These are phyloP conservation scores for Drosophila sordidula DNA, from an alignment of 2,888 invertebrate species.

Conservation along the genomic window DNA sequence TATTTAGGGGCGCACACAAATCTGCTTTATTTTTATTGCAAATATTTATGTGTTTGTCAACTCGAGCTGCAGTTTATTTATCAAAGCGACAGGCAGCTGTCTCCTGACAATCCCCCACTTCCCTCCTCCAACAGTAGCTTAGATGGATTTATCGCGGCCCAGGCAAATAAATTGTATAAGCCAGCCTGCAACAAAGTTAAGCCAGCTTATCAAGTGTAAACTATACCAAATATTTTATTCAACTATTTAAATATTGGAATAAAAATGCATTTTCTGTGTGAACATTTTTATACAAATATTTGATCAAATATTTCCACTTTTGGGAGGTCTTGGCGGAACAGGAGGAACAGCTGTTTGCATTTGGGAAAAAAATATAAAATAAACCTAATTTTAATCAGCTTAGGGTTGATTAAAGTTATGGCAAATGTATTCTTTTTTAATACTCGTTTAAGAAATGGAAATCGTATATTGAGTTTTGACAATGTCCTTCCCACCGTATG, in stretches of 20 bases:
- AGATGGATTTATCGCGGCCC: slow-evolving; percentile 65
- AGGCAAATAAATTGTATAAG: slow-evolving; percentile 46
- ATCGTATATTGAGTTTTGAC: no score
- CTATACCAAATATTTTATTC: slow-evolving; percentile 13
- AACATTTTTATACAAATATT: background rate
- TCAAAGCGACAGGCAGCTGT: slow-evolving; percentile 57
- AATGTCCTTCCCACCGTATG: no score
- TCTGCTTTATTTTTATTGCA: slow-evolving; percentile 47
- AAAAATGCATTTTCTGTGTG: background rate
- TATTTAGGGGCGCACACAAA: slow-evolving; percentile 13
- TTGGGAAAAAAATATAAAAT: no score
- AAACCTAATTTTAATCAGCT: no score
- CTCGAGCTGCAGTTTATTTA: slow-evolving; percentile 62
- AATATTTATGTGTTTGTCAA: slow-evolving; percentile 67
- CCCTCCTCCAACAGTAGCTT: slow-evolving; percentile 40
- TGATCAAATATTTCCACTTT: background rate
- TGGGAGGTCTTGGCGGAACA: no score
- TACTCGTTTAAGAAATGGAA: no score
- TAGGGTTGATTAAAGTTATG: no score
- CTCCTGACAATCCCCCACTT: slow-evolving; percentile 30
- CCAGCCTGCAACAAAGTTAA: slow-evolving; percentile 7
- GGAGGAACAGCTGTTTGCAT: no score
- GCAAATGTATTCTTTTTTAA: no score
- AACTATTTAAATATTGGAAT: slow-evolving; percentile 10
- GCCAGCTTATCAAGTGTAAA: slow-evolving; percentile 21